phyloP scores from a whole-genome alignment of 2,113 vertebrate genomes.

The Excalfactoria chinensis region DNA sequence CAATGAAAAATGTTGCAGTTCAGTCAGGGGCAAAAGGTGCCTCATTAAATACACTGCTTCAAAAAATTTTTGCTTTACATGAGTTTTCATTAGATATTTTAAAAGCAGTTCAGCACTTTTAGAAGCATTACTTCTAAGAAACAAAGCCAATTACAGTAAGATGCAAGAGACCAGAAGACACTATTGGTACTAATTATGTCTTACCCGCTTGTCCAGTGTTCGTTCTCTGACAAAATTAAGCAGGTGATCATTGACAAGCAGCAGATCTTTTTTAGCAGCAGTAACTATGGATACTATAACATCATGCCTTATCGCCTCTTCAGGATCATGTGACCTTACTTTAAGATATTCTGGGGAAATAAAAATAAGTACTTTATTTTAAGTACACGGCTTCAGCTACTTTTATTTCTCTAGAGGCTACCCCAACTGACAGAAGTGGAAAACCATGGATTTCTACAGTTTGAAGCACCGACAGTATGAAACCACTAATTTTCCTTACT shows the following conservation, averaged over 20 bases:
- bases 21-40: background rate
- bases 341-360: conserved; percentile 89
- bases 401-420: background rate
- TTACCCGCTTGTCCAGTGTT: conserved; percentile 96
- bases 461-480: background rate
- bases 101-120: background rate
- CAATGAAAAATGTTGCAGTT: background rate
- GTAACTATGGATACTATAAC: conserved; percentile 99
- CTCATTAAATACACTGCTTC: background rate
- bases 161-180: background rate
- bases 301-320: conserved; percentile 98
- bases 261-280: conserved; percentile 96
- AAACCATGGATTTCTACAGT: background rate
- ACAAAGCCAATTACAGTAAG: background rate
- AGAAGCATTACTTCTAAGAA: background rate
- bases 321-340: conserved; percentile 97
- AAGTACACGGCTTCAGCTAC: background rate
- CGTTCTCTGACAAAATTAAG: conserved; percentile 97
- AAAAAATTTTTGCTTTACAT: background rate
- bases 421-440: background rate
- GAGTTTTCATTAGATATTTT: background rate
- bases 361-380: background rate
- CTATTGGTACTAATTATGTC: background rate
- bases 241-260: conserved; percentile 95
- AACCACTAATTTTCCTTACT: background rate